These are phyloP conservation scores for Alethe castanea DNA, from an alignment of 2,113 vertebrate genomes.

Conservation along the genomic window DNA sequence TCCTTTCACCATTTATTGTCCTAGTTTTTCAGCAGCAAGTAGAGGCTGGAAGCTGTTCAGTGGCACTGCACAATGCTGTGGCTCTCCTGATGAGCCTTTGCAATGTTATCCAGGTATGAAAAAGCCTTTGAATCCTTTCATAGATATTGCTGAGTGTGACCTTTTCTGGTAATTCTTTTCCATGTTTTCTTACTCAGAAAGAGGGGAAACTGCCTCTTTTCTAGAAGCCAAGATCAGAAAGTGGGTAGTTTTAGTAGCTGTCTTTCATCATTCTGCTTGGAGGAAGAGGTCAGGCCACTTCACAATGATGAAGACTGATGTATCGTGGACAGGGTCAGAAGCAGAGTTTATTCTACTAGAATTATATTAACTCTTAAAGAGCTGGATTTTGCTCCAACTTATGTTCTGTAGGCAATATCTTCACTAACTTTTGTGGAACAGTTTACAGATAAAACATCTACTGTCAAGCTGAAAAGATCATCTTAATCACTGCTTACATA, in stretches of 20 bases:
- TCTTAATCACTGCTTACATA: background rate
- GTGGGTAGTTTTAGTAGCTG: background rate
- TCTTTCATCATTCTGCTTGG: constrained; percentile 27
- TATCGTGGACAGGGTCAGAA: background rate
- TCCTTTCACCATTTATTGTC: background rate
- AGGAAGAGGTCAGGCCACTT: constrained; percentile 29
- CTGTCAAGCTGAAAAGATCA: background rate
- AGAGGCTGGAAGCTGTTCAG: background rate
- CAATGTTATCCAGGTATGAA: background rate
- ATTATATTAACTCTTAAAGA: background rate
- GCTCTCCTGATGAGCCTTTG: background rate
- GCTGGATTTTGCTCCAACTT: background rate
- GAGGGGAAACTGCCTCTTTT: background rate
- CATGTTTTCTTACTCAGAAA: background rate
- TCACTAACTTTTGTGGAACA: background rate
- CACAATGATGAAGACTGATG: constrained; percentile 11
- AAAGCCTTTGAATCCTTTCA: background rate
- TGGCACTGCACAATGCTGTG: background rate
- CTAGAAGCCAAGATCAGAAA: background rate
- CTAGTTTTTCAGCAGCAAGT: background rate
- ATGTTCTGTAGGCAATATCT: background rate
- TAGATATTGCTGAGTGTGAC: background rate
- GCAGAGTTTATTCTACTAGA: constrained; percentile 8
- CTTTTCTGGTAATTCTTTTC: constrained; percentile 7
- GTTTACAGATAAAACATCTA: background rate